Base-by-base conservation (phyloP, 2,113 vertebrate genomes). In the Danionella cerebrum region DNA sequence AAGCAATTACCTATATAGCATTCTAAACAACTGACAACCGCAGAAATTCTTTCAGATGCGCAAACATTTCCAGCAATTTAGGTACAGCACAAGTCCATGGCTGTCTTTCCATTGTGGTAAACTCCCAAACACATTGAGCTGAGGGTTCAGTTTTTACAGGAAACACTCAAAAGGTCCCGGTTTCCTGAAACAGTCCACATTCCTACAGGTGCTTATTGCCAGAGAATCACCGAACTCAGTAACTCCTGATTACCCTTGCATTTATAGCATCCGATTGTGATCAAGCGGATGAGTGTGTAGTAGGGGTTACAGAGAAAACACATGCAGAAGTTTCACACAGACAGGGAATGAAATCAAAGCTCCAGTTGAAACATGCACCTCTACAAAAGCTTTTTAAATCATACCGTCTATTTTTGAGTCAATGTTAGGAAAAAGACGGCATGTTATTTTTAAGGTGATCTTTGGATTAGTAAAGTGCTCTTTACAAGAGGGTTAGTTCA, bases 281-380 rank as follows among this genome's bases (percentile, higher is more conserved):
- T 81, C 66, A 69, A 53, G 70, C 36, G 63, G 69, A 71, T 58
- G 45, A 73, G 60, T 63, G 39, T 24, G 18, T 52, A 50, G 13
- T n/a, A n/a, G n/a, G n/a, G n/a, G n/a, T n/a, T n/a, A n/a, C 62
- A 77, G 75, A 76, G 74, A 74, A 74, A 65, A 68, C 50, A 81
- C 88, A 89, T 89, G 88, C 88, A 89, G 75, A 84, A 78, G 70
- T 77, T 48, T 70, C 78, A 80, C 74, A 80, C 71, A 75, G 75
- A 76, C 57, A 16, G 44, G 65, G 72, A 74, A 75, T 19, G 9
- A 41, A 11, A 60, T 12, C 13, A 22, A 65, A 29, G 8, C 9
- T 65, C 14, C 38, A 52, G 36, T 70, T 57, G 12, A 52, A 83
- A 79, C 87, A 89, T 89, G 86, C 86, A 85, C 68, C 80, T 74